Evolutionary conservation across 2,888 invertebrate species (phyloP).

Genomic region (Leptinotarsa juncta): DNA sequence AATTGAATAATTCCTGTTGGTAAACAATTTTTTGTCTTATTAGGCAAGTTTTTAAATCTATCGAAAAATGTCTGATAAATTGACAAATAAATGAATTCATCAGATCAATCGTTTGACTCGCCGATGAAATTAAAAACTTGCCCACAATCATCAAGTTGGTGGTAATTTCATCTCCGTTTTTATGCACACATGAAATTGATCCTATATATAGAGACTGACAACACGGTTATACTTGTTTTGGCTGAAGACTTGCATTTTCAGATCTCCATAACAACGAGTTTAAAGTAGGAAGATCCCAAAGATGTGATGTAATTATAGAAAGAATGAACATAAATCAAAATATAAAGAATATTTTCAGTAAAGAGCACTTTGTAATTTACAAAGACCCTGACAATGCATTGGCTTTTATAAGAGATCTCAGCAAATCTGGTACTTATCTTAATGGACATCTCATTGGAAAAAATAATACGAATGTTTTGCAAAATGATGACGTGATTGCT

Average conservation of each 20-base stretch:
- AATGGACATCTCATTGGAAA: conserved; percentile 40
- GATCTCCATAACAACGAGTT: conserved; percentile 37
- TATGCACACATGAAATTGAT: too few relatives aligned
- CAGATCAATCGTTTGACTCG: too few relatives aligned
- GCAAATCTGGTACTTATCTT: conserved; percentile 42
- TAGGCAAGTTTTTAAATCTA: too few relatives aligned
- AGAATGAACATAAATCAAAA: conserved; percentile 21
- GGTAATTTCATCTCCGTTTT: too few relatives aligned
- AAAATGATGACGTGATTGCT: conserved; percentile 80
- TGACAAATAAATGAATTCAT: too few relatives aligned
- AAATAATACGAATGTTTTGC: conserved; percentile 68
- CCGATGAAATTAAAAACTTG: too few relatives aligned
- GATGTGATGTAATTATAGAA: conserved; percentile 37
- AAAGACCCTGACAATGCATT: conserved; percentile 36
- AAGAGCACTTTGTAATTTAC: conserved; percentile 40
- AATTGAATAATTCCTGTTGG: too few relatives aligned
- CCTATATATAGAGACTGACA: too few relatives aligned
- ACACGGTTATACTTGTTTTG: too few relatives aligned
- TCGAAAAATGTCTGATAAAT: too few relatives aligned
- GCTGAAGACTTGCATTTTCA: conserved; percentile 24
- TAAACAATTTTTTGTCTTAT: too few relatives aligned
- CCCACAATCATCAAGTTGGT: too few relatives aligned
- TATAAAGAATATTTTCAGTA: conserved; percentile 40
- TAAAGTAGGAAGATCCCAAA: conserved; percentile 39
- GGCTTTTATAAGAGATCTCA: conserved; percentile 39